These are phyloP conservation scores for Archaeoteleia sp. DNA, from an alignment of 2,888 invertebrate genomes.

Conservation along the genomic window DNA sequence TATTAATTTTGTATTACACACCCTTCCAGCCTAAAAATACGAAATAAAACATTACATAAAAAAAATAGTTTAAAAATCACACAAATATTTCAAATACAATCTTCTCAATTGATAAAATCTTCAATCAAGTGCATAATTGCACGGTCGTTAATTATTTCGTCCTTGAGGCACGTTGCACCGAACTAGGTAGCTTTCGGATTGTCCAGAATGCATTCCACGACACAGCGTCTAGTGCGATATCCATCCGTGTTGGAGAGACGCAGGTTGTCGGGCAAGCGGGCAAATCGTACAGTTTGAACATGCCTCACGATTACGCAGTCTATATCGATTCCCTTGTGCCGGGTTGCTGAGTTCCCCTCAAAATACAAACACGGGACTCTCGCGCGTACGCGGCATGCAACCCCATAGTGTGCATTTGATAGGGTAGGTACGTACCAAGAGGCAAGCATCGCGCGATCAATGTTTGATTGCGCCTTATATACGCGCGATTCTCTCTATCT, in stretches of 20 bases:
- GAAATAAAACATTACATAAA: too few relatives aligned
- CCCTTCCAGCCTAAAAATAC: too few relatives aligned
- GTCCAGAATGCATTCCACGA: slow-evolving; percentile 37
- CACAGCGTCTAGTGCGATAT: slow-evolving; percentile 45
- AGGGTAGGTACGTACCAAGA: slow-evolving; percentile 64
- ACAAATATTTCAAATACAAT: too few relatives aligned
- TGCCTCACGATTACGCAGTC: slow-evolving; percentile 65
- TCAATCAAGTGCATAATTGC: too few relatives aligned
- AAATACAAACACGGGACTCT: slow-evolving; percentile 66
- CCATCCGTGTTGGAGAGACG: slow-evolving; percentile 27
- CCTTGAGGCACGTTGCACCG: slow-evolving; percentile 23
- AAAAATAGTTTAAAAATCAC: too few relatives aligned
- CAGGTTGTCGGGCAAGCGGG: not conserved
- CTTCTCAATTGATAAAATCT: too few relatives aligned
- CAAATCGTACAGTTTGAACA: slow-evolving; percentile 57
- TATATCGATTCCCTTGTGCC: slow-evolving; percentile 66
- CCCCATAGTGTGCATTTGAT: slow-evolving; percentile 67
- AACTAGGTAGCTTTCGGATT: slow-evolving; percentile 40
- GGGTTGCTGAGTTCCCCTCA: slow-evolving; percentile 61
- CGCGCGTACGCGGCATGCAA: slow-evolving; percentile 65
- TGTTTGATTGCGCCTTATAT: slow-evolving; percentile 57
- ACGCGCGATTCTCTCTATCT: slow-evolving; percentile 55
- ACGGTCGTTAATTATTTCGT: slow-evolving; percentile 35
- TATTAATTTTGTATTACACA: too few relatives aligned
- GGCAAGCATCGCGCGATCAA: slow-evolving; percentile 55